Conservation (phyloP, 2,113 vertebrate species). For the Carassius carassius region DNA sequence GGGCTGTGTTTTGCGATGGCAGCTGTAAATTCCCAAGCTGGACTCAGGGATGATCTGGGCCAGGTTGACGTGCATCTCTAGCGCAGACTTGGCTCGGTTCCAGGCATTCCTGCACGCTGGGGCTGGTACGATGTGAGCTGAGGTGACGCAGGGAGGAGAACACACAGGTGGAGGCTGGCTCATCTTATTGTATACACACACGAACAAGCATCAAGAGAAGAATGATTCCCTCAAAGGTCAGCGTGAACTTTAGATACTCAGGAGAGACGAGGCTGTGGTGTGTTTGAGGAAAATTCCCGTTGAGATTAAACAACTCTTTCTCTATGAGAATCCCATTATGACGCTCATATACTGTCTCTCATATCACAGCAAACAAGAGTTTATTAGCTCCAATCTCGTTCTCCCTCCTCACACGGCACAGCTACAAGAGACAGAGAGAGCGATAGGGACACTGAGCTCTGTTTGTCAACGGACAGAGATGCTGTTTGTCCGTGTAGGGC, state of each 20-base stretch:
- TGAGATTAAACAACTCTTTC: conserved; percentile 23
- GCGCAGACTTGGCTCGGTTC: conserved; percentile 36
- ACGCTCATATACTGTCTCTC: conserved; percentile 57
- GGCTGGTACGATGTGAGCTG: conserved; percentile 54
- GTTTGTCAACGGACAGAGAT: conserved; percentile 51
- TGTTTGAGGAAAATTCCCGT: conserved; percentile 61
- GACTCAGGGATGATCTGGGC: conserved; percentile 26
- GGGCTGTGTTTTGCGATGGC: background rate
- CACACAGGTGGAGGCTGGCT: conserved; percentile 48
- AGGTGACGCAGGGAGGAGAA: conserved; percentile 46
- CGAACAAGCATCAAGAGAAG: conserved; percentile 72
- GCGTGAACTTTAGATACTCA: conserved; percentile 72
- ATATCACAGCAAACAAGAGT: conserved; percentile 47
- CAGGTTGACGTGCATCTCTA: conserved; percentile 24
- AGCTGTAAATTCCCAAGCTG: conserved; percentile 20
- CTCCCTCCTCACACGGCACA: background rate
- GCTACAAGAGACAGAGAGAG: background rate
- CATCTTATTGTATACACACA: conserved; percentile 56
- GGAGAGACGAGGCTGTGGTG: conserved; percentile 41
- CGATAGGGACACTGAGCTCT: conserved; percentile 27
- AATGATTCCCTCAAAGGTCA: conserved; percentile 74
- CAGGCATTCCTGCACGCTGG: conserved; percentile 56
- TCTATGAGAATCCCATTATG: conserved; percentile 61
- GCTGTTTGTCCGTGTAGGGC: conserved; percentile 52
- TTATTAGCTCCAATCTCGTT: conserved; percentile 35